A percentile compares a stretch with the other conserved stretches of the same genome.
These are phyloP conservation scores for Passerina amoena DNA, from an alignment of 2,113 vertebrate genomes.

Conservation along the genomic window DNA sequence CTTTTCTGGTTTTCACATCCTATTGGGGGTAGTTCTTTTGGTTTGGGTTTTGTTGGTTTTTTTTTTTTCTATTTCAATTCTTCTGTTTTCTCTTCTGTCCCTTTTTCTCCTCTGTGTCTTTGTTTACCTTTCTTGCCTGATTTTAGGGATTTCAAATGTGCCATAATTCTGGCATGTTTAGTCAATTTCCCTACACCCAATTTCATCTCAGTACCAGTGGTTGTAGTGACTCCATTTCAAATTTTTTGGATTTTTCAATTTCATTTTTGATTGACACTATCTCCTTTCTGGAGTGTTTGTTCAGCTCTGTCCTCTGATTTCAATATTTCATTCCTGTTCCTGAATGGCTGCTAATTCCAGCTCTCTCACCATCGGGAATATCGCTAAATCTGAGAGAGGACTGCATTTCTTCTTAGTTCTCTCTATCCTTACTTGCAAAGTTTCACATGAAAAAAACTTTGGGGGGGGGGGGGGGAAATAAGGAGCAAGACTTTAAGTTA, in stretches of 20 bases:
- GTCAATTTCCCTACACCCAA: background rate
- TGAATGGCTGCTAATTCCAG: background rate
- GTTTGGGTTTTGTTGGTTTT: too few species aligned
- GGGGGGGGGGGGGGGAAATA: rapidly evolving
- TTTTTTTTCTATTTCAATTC: background rate
- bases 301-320: background rate
- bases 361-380: background rate
- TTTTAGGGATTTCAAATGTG: background rate
- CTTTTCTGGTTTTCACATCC: background rate
- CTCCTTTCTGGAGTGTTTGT: background rate
- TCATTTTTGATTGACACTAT: background rate
- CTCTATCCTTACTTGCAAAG: background rate
- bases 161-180: background rate
- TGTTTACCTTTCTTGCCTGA: background rate
- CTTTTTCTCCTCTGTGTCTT: background rate
- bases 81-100: background rate
- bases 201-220: background rate
- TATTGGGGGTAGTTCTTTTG: background rate
- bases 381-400: background rate
- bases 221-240: background rate
- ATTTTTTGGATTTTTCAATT: background rate
- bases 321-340: background rate
- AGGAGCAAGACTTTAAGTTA: background rate
- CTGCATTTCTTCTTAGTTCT: background rate
- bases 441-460: background rate